phyloP scores from a whole-genome alignment of 2,888 invertebrate genomes.

The Carpatolechia fugitivella region DNA sequence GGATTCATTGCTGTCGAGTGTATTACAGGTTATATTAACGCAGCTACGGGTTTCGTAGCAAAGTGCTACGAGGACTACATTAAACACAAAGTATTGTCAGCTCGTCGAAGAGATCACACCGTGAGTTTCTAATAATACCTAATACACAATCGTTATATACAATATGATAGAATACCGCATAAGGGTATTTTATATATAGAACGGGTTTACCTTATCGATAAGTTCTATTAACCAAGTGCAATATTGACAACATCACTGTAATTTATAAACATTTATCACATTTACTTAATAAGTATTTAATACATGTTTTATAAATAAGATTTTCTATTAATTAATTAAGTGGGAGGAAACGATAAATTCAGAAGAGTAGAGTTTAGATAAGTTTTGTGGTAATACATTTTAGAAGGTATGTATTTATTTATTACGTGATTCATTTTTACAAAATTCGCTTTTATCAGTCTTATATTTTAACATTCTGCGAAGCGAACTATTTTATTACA shows the following conservation, averaged over 20 bases:
- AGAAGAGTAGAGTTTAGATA: constrained; percentile 3
- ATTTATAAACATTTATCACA: constrained; percentile 16
- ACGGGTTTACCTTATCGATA: not conserved
- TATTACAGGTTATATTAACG: not conserved
- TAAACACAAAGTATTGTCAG: constrained; percentile 14
- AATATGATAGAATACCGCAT: not conserved
- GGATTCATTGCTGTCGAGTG: no score
- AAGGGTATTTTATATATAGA: not conserved
- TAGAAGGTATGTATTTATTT: not conserved
- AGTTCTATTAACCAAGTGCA: constrained; percentile 8
- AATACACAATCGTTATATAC: constrained; percentile 1
- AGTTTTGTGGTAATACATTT: constrained; percentile 6
- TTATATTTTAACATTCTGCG: constrained; percentile 38
- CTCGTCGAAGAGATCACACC: constrained; percentile 9
- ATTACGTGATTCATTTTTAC: constrained; percentile 30
- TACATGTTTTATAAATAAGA: not conserved
- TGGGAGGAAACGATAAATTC: constrained; percentile 11
- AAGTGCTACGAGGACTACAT: not conserved
- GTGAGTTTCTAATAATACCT: not conserved
- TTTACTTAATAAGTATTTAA: constrained; percentile 1
- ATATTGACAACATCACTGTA: constrained; percentile 17
- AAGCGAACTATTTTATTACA: constrained; percentile 7
- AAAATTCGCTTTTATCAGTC: constrained; percentile 76
- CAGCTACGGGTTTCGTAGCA: constrained; percentile 2
- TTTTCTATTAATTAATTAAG: not conserved